Conservation (phyloP, 2,888 invertebrate genomes). For the Nemurella pictetii region DNA sequence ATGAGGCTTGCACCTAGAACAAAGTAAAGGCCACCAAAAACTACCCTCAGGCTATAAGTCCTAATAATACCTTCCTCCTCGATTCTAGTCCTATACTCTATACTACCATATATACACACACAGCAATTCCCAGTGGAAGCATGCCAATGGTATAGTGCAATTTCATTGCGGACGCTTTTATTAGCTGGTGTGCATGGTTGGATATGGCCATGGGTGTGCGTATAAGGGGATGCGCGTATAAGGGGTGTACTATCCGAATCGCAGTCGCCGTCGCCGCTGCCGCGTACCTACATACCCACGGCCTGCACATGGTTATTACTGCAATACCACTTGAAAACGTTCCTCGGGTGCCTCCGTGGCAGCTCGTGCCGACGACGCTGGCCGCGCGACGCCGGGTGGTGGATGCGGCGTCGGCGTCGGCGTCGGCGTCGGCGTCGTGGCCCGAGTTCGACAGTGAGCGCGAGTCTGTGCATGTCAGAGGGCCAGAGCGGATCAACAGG, state of each 20-base stretch:
- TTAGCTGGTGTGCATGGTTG: neutral
- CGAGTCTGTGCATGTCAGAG: neutral
- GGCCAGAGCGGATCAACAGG: neutral
- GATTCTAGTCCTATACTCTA: neutral
- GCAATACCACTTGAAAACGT: neutral
- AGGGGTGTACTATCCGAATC: no score
- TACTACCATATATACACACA: no score
- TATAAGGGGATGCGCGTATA: neutral
- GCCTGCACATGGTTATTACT: neutral
- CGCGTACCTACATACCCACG: no score
- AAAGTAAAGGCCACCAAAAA: neutral
- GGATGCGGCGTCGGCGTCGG: neutral
- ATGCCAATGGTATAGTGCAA: neutral
- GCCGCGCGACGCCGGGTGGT: neutral
- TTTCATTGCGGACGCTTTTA: neutral
- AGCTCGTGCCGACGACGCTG: neutral
- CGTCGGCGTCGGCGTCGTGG: neutral
- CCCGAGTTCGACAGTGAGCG: neutral
- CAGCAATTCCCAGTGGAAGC: neutral
- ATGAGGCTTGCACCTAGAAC: neutral
- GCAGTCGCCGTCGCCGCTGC: neutral
- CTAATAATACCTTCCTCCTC: neutral
- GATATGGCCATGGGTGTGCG: neutral
- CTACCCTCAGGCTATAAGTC: neutral
- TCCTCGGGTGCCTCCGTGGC: neutral